Evolutionary conservation across 1,140 invertebrate species (phyloP), one percentile per base, ranked within the genome.

Genomic region (Eumaeus atala): DNA sequence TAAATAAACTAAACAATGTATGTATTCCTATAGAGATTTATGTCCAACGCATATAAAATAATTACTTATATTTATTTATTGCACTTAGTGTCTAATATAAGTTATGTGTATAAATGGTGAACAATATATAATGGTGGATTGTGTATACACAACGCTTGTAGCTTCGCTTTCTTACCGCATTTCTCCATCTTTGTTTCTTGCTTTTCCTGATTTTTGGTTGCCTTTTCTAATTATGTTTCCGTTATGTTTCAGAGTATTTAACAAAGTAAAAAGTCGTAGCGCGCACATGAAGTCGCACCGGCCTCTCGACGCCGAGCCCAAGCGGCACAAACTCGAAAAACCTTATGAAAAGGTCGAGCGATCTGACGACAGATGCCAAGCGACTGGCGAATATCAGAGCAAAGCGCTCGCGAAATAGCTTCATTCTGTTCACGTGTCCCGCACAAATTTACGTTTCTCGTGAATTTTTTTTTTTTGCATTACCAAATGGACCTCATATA

Each of bases 201-300:
- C 64, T 61, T 77, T 28, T 28, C 21, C 21, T 70, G 57, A 54
- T 70, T 62, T 82, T 80, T 48, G 67, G 67, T 83, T 84, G 78
- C 76, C 56, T 33, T 69, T 72, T 77, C 67, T 80, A 84, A 82
- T 65, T 56, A 74, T 61, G 82, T 70, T 75, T 83, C 67, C 82
- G 59, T 86, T 89, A 77, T 89, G 83, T 93, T 91, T 67, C 91
- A 98, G 96, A 91, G 93, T 97, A 87, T 98, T 98, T 91, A 93
- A 93, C 88, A 98, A 98, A 92, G 95, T 98, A 70, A 98, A 98
- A 91, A 98, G 96, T 91, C 92, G 97, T 88, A 98, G 96, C 90
- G 96, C 97, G 54, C 97, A 98, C 89, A 98, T 98, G 97, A 98
- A 98, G 90, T 97, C 96, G 59, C 97, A 98, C 89, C 92, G 94